Base-by-base conservation (phyloP, 1,140 invertebrate species). In the Papilio machaon region DNA sequence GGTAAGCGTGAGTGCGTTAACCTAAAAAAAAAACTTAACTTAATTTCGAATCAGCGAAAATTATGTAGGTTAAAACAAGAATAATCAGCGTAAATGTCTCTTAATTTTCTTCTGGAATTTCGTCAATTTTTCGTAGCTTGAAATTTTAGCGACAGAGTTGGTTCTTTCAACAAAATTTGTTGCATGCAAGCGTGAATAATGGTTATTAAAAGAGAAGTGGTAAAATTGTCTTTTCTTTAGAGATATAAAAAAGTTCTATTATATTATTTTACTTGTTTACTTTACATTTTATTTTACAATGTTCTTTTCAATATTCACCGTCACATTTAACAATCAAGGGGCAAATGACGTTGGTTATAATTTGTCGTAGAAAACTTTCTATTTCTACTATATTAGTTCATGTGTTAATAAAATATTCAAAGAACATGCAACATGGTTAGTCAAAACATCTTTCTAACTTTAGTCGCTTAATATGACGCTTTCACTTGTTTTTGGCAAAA, bases 1-100 rank as follows among this genome's bases (percentile, higher is more conserved):
- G 58, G 76, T 46, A 64, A 6, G 11, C 43, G 76, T 64, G 9
- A 77, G 52, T 35, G 76, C 54, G 76, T 43, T 79, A 79, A 79
- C 54, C 54, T 64, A 79, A 15, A 79, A 79, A 64, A 78, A 79
- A 77, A 67, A 38, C 17, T 79, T 79, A n/a, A 60, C 54, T 79
- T 79, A 7, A 79, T 60, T 43, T 17, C 54, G 38, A 79, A 79
- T 64, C 58, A 64, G 54, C 58, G 58, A 64, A 79, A 78, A 79
- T 79, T 79, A 79, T 79, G 76, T 79, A 35, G 58, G 76, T 79
- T 79, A 79, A 46, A 64, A 79, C 30, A 58, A 79, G n/a, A 79
- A 60, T 46, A 38, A n/a, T 38, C 38, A 17, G 10, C 38, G 52
- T 64, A 60, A 64, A 79, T 43, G 4, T 67, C n/a, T 35, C 54